A percentile compares a stretch with the other conserved stretches of the same genome.
phyloP scores from a whole-genome alignment of 2,888 invertebrate species.

The Nasonovia ribisnigri region DNA sequence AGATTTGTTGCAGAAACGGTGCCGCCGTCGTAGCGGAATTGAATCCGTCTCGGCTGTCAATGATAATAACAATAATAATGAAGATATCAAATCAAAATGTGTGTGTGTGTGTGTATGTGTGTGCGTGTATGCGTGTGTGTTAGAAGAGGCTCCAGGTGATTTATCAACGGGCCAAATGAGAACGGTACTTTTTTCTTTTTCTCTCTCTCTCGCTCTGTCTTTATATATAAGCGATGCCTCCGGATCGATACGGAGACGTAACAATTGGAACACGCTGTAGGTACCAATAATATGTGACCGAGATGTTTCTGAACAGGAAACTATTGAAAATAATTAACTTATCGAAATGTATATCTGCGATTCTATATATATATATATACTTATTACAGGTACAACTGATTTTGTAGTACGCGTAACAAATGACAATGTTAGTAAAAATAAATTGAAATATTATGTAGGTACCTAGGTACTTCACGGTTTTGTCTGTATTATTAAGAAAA shows the following conservation, averaged over 20 bases:
- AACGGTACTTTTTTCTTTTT: conserved; percentile 48
- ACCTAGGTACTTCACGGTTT: not conserved
- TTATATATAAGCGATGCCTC: conserved; percentile 43
- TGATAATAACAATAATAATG: conserved; percentile 55
- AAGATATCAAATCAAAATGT: conserved; percentile 60
- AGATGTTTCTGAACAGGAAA: conserved; percentile 42
- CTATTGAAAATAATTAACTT: conserved; percentile 10
- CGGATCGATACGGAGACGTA: conserved; percentile 39
- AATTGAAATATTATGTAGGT: not conserved
- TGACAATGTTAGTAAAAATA: not conserved
- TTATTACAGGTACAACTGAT: not conserved
- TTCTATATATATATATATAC: not conserved
- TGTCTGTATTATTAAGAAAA: not conserved
- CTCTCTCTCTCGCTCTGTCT: not conserved
- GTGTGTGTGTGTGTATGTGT: not conserved
- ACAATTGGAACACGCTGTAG: conserved; percentile 26
- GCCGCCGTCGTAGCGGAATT: conserved; percentile 55
- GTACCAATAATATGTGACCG: conserved; percentile 19
- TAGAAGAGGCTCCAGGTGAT: conserved; percentile 56
- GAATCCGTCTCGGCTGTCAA: conserved; percentile 65
- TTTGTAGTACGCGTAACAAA: not conserved
- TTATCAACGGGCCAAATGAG: conserved; percentile 51
- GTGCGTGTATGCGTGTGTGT: too few species aligned
- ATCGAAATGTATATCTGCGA: not conserved
- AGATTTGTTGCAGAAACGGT: conserved; percentile 64